Conservation (phyloP, 2,797 vertebrate species). For the Acanthis flammea region DNA sequence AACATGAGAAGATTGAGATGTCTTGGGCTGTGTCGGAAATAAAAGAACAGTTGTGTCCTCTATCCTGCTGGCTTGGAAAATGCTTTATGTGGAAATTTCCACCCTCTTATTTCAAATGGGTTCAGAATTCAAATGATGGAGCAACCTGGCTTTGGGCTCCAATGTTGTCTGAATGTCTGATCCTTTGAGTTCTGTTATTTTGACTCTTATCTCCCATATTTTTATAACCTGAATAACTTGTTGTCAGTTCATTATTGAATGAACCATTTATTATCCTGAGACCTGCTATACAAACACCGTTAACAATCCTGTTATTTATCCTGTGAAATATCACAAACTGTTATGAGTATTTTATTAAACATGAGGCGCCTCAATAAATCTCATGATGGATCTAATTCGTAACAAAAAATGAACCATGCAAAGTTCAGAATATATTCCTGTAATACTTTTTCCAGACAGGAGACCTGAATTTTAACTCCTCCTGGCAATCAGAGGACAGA, state of each 20-base stretch:
- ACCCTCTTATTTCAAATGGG: neutral
- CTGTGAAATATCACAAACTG: slow-evolving; percentile 22
- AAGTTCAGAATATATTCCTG: neutral
- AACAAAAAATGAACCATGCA: neutral
- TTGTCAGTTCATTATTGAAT: slow-evolving; percentile 28
- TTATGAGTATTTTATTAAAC: slow-evolving; percentile 55
- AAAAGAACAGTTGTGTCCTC: neutral
- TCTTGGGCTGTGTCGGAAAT: neutral
- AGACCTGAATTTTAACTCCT: slow-evolving; percentile 12
- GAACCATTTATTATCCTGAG: slow-evolving; percentile 36
- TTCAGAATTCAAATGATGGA: neutral
- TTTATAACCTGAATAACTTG: slow-evolving; percentile 35
- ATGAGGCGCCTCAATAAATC: slow-evolving; percentile 41
- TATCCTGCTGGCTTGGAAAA: neutral
- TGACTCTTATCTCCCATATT: neutral
- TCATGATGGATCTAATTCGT: slow-evolving; percentile 12
- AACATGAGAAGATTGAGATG: slow-evolving; percentile 22
- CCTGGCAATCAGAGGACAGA: neutral
- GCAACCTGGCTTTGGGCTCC: neutral
- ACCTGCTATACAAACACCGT: neutral
- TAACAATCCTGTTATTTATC: slow-evolving; percentile 39
- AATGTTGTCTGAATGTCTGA: neutral
- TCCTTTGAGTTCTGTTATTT: neutral
- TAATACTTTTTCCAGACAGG: neutral
- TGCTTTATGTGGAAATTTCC: slow-evolving; percentile 15